These are phyloP conservation scores for Eubucco bourcierii DNA, from an alignment of 2,113 vertebrate species.

Conservation along the genomic window DNA sequence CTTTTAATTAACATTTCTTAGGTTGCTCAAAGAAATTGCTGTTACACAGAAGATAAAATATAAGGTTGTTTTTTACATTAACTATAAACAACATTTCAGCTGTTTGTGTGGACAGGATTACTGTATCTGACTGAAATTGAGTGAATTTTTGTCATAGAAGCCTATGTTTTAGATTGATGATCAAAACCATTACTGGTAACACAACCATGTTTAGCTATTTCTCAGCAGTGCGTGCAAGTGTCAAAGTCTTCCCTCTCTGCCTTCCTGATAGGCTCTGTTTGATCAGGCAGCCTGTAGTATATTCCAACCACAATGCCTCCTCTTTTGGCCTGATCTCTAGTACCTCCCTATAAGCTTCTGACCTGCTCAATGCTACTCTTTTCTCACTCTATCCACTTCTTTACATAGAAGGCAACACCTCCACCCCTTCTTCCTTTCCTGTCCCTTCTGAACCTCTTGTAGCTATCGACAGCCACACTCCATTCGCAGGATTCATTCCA, in stretches of 20 bases:
- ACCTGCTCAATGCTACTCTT: no score
- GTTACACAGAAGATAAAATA: not conserved
- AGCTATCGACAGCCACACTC: no score
- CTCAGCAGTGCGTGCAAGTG: not conserved
- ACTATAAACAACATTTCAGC: not conserved
- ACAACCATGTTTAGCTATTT: not conserved
- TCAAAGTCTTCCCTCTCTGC: not conserved
- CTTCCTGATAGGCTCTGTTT: no score
- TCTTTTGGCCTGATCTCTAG: no score
- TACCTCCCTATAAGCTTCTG: no score
- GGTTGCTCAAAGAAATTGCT: not conserved
- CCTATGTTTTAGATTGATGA: not conserved
- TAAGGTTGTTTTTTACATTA: fast-evolving
- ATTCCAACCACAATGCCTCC: no score
- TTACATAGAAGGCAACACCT: no score
- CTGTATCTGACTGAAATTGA: not conserved
- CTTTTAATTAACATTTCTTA: not conserved
- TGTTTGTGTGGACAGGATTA: not conserved
- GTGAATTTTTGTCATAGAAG: not conserved
- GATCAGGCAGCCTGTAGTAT: no score
- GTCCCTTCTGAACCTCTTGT: no score
- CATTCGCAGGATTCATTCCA: no score
- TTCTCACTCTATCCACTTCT: no score
- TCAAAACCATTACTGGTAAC: not conserved
- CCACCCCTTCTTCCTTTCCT: no score